phyloP scores from a whole-genome alignment of 2,888 invertebrate species.

The Phorcus lineatus region DNA sequence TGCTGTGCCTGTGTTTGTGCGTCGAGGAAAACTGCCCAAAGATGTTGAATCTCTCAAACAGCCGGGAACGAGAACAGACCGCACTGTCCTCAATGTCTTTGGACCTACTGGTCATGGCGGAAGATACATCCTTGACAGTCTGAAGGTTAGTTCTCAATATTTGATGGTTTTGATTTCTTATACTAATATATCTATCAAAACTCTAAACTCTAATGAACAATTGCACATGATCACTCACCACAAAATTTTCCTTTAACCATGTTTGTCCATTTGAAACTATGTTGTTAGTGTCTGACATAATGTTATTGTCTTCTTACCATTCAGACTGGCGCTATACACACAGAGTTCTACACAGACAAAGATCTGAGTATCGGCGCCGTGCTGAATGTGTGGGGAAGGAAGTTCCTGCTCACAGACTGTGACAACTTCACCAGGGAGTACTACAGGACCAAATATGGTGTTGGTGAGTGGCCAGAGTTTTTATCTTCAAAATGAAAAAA shows the following conservation, averaged over 20 bases:
- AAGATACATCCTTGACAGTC: conserved; percentile 74
- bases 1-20: conserved; percentile 84
- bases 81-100: conserved; percentile 76
- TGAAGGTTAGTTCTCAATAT: conserved; percentile 65
- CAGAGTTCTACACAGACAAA: conserved; percentile 78
- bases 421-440: conserved; percentile 91
- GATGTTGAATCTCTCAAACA: conserved; percentile 76
- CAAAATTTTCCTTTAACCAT: too few species aligned
- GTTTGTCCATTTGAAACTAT: too few species aligned
- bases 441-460: conserved; percentile 84
- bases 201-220: too few species aligned
- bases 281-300: too few species aligned
- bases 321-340: conserved; percentile 72
- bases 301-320: too few species aligned
- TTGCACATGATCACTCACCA: too few species aligned
- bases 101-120: conserved; percentile 75
- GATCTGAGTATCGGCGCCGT: conserved; percentile 89
- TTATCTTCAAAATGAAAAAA: not conserved
- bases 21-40: conserved; percentile 86
- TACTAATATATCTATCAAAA: too few species aligned
- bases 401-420: conserved; percentile 87
- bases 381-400: conserved; percentile 88
- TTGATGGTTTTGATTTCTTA: too few species aligned
- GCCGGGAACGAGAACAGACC: conserved; percentile 73
- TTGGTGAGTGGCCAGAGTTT: conserved; percentile 69